Conservation (phyloP, 2,113 vertebrate species). For the Callospermophilus lateralis region DNA sequence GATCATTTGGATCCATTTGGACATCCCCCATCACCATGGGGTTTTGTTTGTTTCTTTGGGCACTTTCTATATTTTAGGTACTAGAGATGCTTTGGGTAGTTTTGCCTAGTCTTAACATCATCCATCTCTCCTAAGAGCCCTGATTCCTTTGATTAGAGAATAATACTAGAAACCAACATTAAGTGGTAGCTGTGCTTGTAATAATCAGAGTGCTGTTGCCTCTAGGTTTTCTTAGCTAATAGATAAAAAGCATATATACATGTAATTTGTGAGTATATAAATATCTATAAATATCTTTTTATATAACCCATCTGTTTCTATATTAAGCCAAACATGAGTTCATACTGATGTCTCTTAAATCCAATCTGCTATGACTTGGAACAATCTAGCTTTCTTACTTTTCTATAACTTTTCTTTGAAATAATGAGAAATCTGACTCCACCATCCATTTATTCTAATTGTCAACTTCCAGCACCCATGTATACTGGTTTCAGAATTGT, state of each 20-base stretch:
- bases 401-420: neutral
- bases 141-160: neutral
- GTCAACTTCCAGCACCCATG: neutral
- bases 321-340: conserved; percentile 30
- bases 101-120: neutral
- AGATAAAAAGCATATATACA: neutral
- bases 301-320: neutral
- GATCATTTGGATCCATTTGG: neutral
- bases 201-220: neutral
- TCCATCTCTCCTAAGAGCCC: neutral
- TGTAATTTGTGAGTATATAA: neutral
- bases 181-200: neutral
- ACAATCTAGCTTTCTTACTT: neutral
- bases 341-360: neutral
- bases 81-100: neutral
- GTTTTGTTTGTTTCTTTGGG: neutral
- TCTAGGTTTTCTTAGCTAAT: neutral
- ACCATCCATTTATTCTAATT: neutral
- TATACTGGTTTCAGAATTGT: neutral
- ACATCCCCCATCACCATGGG: accelerated
- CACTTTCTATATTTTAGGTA: neutral
- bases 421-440: neutral
- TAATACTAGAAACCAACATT: neutral
- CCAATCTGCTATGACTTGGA: neutral
- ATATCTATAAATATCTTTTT: neutral